Evolutionary conservation across 2,888 invertebrate species (phyloP), one percentile per base, ranked within the genome.

Genomic region (Electrophaes corylata): DNA sequence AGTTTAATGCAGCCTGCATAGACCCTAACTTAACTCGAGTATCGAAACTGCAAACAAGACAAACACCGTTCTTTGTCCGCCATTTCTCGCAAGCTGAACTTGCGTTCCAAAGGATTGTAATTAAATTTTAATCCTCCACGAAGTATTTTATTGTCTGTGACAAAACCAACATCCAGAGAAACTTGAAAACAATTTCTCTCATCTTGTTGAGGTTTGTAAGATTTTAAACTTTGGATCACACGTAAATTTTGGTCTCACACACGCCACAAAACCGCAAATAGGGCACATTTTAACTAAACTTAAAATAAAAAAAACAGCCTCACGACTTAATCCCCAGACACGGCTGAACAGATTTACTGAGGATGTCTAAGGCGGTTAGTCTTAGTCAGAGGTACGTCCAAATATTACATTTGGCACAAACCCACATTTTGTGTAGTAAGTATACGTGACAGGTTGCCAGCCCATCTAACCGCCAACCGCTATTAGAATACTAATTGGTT

Each of bases 111-210:
- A 43, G 40, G 46, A 60, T 64, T 66, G 65, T 75, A 77, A 77
- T 78, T 78, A 76, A 76, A 77, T 77, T 76, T 70, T 74, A 78
- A 78, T 78, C 75, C 70, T 54, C 57, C 11, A 64, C 65, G 64
- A 73, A 72, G 69, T 72, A 69, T 68, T 69, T 62, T 69, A 69
- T 68, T 69, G 62, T 69, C 45, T 48, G 33, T 47, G 63, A 62
- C 58, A 71, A 67, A 68, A 71, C 69, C 66, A 68, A 70, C 67
- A 50, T 20, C 43, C 1, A 43, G 41, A 20, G 31, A 39, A 60
- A 59, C 49, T 59, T 41, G 18, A 40, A 41, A 49, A 33, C 31
- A 12, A 37, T 33, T 33, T 35, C 41, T 26, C 4, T 4, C 16
- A 20, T 31, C 11, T 41, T 41, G 44, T 20, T n/a, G n/a, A 12